These are phyloP conservation scores for Cryptomyrus ogoouensis DNA, from an alignment of 2,113 vertebrate genomes.

Conservation along the genomic window DNA sequence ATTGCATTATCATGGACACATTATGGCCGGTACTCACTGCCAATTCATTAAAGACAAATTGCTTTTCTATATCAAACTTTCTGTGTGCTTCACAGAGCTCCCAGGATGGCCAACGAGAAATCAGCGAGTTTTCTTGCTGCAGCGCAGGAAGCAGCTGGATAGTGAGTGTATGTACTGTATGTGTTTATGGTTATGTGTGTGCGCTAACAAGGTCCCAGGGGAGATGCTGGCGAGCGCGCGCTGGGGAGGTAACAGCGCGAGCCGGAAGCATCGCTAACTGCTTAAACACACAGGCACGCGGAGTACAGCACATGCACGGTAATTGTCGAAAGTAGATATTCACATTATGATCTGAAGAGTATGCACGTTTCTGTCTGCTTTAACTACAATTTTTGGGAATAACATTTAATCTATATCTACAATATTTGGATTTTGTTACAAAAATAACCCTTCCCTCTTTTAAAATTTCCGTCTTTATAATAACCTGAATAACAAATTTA, in stretches of 20 bases:
- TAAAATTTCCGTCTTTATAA: background rate
- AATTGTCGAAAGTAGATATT: background rate
- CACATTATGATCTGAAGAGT: background rate
- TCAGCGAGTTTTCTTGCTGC: background rate
- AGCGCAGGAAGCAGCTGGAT: background rate
- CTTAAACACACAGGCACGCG: background rate
- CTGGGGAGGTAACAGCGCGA: conserved; percentile 10
- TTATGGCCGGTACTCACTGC: background rate
- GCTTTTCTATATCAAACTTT: background rate
- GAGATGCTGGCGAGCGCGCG: background rate
- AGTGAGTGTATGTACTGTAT: background rate
- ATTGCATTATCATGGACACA: background rate
- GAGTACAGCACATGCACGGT: background rate
- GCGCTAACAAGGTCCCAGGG: conserved; percentile 25
- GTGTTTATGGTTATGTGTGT: background rate
- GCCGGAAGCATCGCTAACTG: background rate
- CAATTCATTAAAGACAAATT: background rate
- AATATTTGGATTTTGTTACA: background rate
- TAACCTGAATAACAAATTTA: background rate
- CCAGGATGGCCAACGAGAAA: background rate
- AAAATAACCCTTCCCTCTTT: background rate
- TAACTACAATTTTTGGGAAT: background rate
- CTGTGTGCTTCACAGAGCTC: background rate
- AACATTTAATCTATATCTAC: background rate
- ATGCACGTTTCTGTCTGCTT: background rate